These are phyloP conservation scores for Regulus satrapa DNA, from an alignment of 2,113 vertebrate genomes.

Conservation along the genomic window DNA sequence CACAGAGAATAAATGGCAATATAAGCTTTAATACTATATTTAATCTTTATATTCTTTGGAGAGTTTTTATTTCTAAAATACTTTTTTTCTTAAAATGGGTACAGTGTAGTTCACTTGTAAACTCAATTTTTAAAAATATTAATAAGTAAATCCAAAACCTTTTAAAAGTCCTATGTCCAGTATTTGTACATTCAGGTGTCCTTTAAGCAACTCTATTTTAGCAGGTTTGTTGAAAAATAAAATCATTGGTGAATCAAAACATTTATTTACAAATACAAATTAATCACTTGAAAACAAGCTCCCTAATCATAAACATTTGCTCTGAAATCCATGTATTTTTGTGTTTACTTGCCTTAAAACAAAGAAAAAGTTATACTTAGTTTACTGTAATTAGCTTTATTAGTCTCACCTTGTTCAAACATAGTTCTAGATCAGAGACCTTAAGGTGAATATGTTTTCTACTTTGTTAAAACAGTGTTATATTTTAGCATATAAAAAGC, in stretches of 20 bases:
- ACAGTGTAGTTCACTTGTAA: background rate
- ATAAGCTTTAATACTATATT: background rate
- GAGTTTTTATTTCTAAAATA: background rate
- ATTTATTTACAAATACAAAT: constrained; percentile 19
- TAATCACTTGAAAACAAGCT: background rate
- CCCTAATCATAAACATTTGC: background rate
- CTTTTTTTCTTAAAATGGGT: background rate
- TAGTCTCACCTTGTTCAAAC: background rate
- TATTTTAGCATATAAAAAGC: background rate
- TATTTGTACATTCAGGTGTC: background rate
- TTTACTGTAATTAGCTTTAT: background rate
- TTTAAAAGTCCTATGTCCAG: background rate
- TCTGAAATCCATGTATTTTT: background rate
- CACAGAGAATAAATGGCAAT: background rate
- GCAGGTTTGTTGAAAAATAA: background rate
- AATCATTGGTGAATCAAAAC: background rate
- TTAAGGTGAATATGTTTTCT: background rate
- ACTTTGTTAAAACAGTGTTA: background rate
- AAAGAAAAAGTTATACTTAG: background rate
- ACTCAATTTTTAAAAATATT: background rate
- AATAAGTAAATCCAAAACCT: background rate
- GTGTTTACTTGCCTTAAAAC: background rate
- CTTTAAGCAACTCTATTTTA: background rate
- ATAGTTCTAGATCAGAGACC: background rate
- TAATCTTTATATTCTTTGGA: background rate